Percentiles rank a stretch among this genome's conserved stretches.
phyloP scores from a whole-genome alignment of 2,113 vertebrate species.

The Mesitornis unicolor region DNA sequence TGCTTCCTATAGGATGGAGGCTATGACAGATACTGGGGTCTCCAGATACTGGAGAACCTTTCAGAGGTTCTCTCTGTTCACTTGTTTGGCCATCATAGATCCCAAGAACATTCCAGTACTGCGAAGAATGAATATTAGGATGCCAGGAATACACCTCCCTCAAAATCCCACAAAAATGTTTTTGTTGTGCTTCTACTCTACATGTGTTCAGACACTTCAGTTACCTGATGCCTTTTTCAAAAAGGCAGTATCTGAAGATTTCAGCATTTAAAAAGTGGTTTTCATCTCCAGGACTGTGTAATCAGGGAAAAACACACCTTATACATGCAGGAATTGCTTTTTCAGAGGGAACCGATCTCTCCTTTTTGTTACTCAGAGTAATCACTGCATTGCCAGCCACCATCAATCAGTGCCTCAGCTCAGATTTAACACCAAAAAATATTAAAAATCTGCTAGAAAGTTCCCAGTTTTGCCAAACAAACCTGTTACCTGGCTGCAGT shows the following conservation, averaged over 20 bases:
- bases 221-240: background rate
- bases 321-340: rapidly evolving
- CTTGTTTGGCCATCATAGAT: background rate
- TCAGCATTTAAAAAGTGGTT: background rate
- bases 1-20: background rate
- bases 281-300: background rate
- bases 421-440: background rate
- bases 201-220: background rate
- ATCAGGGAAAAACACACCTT: background rate
- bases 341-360: background rate
- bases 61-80: background rate
- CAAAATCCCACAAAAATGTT: rapidly evolving
- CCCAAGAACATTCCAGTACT: background rate
- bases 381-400: background rate
- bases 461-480: background rate
- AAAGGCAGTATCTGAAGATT: background rate
- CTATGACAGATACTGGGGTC: background rate
- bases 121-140: no score
- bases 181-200: background rate
- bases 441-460: background rate
- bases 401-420: background rate
- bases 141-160: background rate
- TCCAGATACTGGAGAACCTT: no score
- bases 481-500: rapidly evolving
- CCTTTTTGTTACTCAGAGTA: background rate